Evolutionary conservation across 2,113 vertebrate species (phyloP).

Genomic region (Marcusenius ussheri): DNA sequence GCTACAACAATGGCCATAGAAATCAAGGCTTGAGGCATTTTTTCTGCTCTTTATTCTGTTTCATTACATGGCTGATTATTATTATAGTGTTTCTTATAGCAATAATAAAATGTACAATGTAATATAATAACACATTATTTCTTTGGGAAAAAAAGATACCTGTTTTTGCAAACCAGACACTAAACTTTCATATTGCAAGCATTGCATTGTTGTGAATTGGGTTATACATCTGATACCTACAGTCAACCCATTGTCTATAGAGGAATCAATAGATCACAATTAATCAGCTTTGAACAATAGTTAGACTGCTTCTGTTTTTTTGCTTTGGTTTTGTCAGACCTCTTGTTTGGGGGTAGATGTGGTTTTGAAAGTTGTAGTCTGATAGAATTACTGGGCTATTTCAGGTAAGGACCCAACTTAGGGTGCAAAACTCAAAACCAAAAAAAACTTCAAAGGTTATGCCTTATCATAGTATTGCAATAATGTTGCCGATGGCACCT

Average conservation of each 20-base stretch:
- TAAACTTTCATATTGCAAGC: conserved; percentile 1
- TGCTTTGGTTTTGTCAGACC: background rate
- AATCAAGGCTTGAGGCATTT: background rate
- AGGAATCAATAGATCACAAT: background rate
- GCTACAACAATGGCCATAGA: conserved; percentile 1
- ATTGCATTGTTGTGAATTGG: background rate
- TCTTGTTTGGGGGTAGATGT: background rate
- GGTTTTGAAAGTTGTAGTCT: background rate
- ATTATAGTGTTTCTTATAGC: background rate
- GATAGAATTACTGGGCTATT: background rate
- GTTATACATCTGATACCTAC: background rate
- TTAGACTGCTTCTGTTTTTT: background rate
- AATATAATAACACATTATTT: background rate
- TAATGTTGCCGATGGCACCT: background rate
- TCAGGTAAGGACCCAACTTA: background rate
- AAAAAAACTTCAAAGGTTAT: background rate
- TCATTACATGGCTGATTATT: conserved; percentile 4
- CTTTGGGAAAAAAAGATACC: background rate
- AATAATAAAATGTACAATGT: background rate
- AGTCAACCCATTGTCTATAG: background rate
- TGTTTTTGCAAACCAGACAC: background rate
- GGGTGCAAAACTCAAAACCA: background rate
- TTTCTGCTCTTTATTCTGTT: background rate
- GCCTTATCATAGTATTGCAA: background rate
- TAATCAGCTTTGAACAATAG: background rate